Percentiles rank a stretch among this genome's conserved stretches.
Conservation (phyloP, 2,888 invertebrate genomes). For the Nebria brevicollis region DNA sequence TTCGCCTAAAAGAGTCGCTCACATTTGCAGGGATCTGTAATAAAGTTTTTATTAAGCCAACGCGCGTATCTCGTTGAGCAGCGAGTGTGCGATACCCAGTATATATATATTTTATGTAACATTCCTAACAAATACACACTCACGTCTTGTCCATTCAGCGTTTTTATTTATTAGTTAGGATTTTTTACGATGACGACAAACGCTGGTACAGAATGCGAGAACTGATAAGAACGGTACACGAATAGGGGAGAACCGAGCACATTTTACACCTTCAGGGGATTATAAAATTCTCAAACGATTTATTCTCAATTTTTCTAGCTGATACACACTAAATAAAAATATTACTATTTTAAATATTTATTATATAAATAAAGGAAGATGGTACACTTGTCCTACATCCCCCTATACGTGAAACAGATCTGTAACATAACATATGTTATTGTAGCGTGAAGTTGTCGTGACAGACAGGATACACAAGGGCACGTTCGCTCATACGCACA, state of each 20-base stretch:
- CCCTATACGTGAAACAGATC: background rate
- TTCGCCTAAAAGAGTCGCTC: background rate
- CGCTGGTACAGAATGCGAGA: conserved; percentile 14
- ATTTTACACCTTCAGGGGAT: background rate
- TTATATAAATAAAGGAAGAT: background rate
- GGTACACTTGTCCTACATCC: background rate
- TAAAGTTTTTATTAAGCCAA: background rate
- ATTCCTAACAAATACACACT: conserved; percentile 2
- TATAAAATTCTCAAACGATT: background rate
- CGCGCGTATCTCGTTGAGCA: background rate
- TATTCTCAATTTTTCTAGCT: background rate
- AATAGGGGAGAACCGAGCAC: background rate
- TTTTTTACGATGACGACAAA: conserved; percentile 33
- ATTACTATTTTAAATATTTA: background rate
- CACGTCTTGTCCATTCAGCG: conserved; percentile 46
- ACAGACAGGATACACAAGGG: conserved; percentile 19
- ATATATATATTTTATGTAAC: background rate
- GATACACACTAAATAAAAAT: background rate
- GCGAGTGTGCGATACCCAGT: background rate
- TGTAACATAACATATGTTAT: conserved; percentile 13
- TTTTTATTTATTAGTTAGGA: conserved; percentile 40
- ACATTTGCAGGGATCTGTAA: background rate
- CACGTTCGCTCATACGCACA: conserved; percentile 1
- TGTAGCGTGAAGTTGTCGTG: conserved; percentile 31
- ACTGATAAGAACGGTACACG: conserved; percentile 31